A percentile compares a stretch with the other conserved stretches of the same genome.
phyloP scores from a whole-genome alignment of 2,888 invertebrate species.

The Apamea anceps region DNA sequence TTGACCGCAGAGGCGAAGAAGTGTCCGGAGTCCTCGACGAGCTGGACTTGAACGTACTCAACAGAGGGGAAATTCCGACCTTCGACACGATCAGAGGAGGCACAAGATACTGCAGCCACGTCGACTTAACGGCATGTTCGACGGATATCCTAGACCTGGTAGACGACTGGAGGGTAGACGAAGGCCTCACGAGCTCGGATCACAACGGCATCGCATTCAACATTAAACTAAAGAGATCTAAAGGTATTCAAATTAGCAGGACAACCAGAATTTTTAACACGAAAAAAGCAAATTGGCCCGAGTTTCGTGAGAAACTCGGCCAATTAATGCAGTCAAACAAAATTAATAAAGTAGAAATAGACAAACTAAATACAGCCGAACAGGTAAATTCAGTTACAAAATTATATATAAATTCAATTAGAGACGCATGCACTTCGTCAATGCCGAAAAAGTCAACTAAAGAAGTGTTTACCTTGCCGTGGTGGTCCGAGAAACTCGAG shows the following conservation, averaged over 20 bases:
- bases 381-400: not conserved
- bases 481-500: slow-evolving; percentile 53
- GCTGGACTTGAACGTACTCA: too few species aligned
- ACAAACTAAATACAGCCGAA: not conserved
- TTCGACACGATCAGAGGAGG: too few species aligned
- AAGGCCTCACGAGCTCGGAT: not conserved
- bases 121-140: not conserved
- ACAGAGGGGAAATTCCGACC: not conserved
- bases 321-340: slow-evolving; percentile 11
- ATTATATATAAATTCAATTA: not conserved
- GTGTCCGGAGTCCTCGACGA: too few species aligned
- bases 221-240: not conserved
- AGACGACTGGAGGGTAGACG: not conserved
- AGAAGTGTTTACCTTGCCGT: slow-evolving; percentile 39
- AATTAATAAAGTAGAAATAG: not conserved
- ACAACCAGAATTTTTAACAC: not conserved
- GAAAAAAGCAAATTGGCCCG: slow-evolving; percentile 45
- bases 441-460: slow-evolving; percentile 38
- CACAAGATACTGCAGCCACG: too few species aligned
- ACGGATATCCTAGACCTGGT: not conserved
- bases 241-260: not conserved
- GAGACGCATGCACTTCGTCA: not conserved
- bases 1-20: too few species aligned
- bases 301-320: slow-evolving; percentile 52
- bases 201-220: too few species aligned